Conservation (phyloP, 2,888 invertebrate genomes). For the Microctonus brassicae region DNA sequence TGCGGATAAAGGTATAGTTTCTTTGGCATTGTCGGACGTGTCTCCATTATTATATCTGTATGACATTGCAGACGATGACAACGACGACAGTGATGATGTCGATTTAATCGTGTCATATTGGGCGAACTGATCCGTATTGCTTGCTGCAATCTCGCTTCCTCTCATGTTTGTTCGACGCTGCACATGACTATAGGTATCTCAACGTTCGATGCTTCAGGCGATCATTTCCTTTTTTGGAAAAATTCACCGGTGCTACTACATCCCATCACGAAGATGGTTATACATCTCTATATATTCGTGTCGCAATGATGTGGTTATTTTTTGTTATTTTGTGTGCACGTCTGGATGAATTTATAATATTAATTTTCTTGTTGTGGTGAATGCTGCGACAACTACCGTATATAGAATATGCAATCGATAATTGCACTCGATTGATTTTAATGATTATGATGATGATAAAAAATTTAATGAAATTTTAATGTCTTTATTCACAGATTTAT, state of each 20-base stretch:
- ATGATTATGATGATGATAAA: neutral
- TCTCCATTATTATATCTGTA: constrained; percentile 35
- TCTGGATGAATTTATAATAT: constrained; percentile 10
- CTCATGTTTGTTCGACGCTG: constrained; percentile 9
- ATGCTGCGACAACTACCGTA: neutral
- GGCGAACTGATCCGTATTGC: constrained; percentile 5
- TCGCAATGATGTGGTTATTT: neutral
- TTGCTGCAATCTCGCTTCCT: no score
- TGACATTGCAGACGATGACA: neutral
- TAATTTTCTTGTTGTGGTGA: neutral
- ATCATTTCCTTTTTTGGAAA: constrained; percentile 13
- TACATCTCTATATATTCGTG: neutral
- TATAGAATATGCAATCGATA: neutral
- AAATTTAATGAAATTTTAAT: neutral
- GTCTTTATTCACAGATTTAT: neutral
- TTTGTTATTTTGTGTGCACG: neutral
- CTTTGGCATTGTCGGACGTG: constrained; percentile 26
- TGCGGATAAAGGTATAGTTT: constrained; percentile 20
- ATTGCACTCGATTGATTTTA: constrained; percentile 7
- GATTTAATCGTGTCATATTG: constrained; percentile 14
- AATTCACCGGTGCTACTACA: neutral
- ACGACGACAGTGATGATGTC: neutral
- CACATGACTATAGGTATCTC: neutral
- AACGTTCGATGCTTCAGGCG: neutral
- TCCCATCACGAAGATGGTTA: neutral